Evolutionary conservation across 2,797 vertebrate genomes (phyloP).

Genomic region (Setipinna tenuifilis): DNA sequence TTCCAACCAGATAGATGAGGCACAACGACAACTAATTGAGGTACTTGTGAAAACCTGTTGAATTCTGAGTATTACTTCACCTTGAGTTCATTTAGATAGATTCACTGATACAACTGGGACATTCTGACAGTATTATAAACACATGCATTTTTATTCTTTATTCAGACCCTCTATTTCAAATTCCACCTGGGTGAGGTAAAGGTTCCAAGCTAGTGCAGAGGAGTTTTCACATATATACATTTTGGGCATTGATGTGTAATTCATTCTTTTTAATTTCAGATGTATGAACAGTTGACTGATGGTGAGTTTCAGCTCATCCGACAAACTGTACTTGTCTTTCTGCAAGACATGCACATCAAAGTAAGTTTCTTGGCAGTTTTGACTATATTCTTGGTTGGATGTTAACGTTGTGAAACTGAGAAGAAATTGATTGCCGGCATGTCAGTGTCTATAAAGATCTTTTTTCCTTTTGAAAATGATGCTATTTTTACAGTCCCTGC

Average conservation of each 20-base stretch:
- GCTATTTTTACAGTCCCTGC: too few relatives aligned
- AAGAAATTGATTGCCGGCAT: neutral
- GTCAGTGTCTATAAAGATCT: too few relatives aligned
- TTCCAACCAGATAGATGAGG: constrained; percentile 86
- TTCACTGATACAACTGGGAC: neutral
- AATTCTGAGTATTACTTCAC: neutral
- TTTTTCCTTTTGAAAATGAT: too few relatives aligned
- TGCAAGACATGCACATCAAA: constrained; percentile 89
- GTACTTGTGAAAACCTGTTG: constrained; percentile 65
- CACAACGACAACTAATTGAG: constrained; percentile 83
- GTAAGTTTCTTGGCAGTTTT: constrained; percentile 71
- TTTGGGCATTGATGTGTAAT: neutral
- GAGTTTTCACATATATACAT: neutral
- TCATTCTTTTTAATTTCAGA: constrained; percentile 63
- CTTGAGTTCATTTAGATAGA: neutral
- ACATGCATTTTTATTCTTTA: neutral
- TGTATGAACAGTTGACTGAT: constrained; percentile 77
- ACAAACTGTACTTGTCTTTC: constrained; percentile 89
- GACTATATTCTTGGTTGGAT: neutral
- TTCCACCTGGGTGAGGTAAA: neutral
- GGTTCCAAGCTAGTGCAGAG: neutral
- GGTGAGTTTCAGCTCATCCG: constrained; percentile 92
- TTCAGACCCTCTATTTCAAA: neutral
- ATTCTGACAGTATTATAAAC: neutral
- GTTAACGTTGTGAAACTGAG: neutral